These are phyloP conservation scores for Glossophaga mutica DNA, from an alignment of 2,797 vertebrate genomes.

Conservation along the genomic window DNA sequence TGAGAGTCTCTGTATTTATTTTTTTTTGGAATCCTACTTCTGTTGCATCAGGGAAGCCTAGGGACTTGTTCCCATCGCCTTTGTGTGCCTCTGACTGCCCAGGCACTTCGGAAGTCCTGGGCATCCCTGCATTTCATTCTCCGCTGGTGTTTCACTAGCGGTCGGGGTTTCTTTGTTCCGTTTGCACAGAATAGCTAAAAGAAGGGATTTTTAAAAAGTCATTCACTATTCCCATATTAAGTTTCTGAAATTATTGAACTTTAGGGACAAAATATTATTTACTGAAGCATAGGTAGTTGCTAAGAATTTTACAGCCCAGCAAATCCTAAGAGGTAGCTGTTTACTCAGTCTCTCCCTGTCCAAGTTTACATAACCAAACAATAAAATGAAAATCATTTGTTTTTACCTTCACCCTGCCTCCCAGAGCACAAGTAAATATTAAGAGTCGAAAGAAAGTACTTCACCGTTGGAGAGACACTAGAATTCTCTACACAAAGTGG, in stretches of 20 bases:
- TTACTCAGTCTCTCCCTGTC: neutral
- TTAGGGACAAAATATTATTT: neutral
- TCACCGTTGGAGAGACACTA: neutral
- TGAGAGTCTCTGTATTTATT: neutral
- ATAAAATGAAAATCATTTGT: neutral
- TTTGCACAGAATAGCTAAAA: conserved; percentile 29
- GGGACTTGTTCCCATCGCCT: neutral
- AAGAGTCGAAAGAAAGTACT: neutral
- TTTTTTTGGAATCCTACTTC: conserved; percentile 33
- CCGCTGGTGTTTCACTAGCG: neutral
- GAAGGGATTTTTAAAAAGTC: conserved; percentile 13
- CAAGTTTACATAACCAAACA: neutral
- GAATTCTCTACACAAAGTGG: neutral
- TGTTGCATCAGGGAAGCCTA: neutral
- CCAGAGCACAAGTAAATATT: neutral
- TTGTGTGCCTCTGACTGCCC: neutral
- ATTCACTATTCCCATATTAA: neutral
- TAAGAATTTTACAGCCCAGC: neutral
- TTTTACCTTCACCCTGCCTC: neutral
- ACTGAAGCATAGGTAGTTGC: neutral
- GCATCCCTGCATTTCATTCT: neutral
- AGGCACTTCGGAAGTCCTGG: conserved; percentile 20
- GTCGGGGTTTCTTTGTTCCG: conserved; percentile 38
- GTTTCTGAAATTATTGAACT: conserved; percentile 40
- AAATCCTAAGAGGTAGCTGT: neutral